Base-by-base conservation (phyloP, 2,113 vertebrate species). In the Lucifuga dentata region DNA sequence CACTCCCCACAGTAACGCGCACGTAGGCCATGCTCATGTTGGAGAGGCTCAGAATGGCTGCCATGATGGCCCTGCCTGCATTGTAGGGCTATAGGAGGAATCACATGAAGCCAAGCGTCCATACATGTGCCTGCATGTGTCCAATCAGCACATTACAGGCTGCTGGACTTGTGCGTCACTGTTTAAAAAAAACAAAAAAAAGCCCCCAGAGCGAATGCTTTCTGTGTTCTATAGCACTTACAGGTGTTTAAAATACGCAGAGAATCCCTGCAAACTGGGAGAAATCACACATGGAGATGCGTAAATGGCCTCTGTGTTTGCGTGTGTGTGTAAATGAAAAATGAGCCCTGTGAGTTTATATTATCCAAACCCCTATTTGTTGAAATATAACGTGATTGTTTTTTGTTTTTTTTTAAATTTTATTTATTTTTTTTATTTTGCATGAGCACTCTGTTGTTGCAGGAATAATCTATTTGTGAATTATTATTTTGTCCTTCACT, bases 11-110 rank as follows among this genome's bases (percentile, higher is more conserved):
- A 44, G 58, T 75, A 45, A 48, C 61, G 80, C 78, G 86, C 87
- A 88, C 84, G 86, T 84, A 88, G 89, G 84, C 84, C 85, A 63
- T 82, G 73, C 80, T 66, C 76, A 75, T 74, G 84, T 81, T 84
- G 82, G 76, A 81, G 79, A 86, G 86, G 67, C 81, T 86, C 83
- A 85, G 81, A 86, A 90, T 89, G 89, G 89, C 89, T 82, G 89
- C 86, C 89, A 85, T 70, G 81, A 77, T 86, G 88, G 81, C 62
- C 86, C 46, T 59, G 76, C 52, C 35, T 73, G 11, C 60, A 19
- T 76, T 79, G 83, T 80, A 50, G 65, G 62, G 71, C 76, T 45
- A 73, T 57, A 79, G 73, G 84, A 68, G 79, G 83, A 81, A 65
- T 73, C 66, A 81, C 55, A 73, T 48, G 35, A 68, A 41, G 64